phyloP scores from a whole-genome alignment of 2,113 vertebrate genomes.

The Neolamprologus cancellatus region DNA sequence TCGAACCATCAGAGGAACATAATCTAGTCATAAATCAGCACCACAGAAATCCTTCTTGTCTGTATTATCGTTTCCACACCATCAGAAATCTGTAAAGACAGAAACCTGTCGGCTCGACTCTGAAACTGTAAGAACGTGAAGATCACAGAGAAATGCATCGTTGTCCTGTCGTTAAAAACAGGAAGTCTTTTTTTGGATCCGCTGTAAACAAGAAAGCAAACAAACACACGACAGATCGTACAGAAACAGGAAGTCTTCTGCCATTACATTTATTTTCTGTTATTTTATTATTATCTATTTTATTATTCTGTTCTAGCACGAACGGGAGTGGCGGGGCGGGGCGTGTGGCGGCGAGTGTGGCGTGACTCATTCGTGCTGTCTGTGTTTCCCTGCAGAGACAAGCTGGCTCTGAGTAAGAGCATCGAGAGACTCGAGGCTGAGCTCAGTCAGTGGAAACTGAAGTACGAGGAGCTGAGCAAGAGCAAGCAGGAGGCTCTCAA shows the following conservation, averaged over 20 bases:
- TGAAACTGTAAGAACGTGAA: not conserved
- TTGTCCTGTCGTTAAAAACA: not conserved
- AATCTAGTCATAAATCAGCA: not conserved
- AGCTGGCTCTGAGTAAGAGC: constrained; percentile 83
- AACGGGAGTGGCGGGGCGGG: fast-evolving
- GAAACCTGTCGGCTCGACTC: not conserved
- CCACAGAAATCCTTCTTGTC: not conserved
- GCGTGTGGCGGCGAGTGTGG: fast-evolving
- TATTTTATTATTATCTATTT: too few species aligned
- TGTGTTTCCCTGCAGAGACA: constrained; percentile 78
- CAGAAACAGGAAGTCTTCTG: not conserved
- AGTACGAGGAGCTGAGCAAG: constrained; percentile 93
- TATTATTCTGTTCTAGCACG: not conserved
- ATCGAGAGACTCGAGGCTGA: constrained; percentile 93
- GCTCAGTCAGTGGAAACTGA: constrained; percentile 93
- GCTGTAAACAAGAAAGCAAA: not conserved
- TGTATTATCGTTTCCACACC: fast-evolving
- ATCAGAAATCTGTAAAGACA: not conserved
- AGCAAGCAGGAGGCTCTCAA: constrained; percentile 91
- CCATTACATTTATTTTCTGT: too few species aligned
- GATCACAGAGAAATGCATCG: not conserved
- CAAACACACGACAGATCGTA: fast-evolving
- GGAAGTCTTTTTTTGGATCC: not conserved
- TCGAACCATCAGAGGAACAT: fast-evolving
- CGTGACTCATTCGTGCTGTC: not conserved